These are phyloP conservation scores for Amiota minor DNA, from an alignment of 2,888 invertebrate genomes.

Conservation along the genomic window DNA sequence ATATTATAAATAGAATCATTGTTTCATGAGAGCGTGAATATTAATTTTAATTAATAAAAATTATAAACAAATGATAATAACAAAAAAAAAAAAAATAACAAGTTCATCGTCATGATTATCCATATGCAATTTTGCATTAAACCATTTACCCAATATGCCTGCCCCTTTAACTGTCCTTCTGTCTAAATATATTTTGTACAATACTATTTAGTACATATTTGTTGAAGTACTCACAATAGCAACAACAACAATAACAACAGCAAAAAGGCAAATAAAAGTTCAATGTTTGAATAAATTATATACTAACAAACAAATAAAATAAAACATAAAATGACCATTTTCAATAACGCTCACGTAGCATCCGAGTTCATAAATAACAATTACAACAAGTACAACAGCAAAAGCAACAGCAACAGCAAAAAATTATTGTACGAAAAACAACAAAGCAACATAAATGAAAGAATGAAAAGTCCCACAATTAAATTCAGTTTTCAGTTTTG, in stretches of 20 bases:
- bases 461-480: slow-evolving; percentile 42
- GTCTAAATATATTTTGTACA: background rate
- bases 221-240: too few species aligned
- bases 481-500: slow-evolving; percentile 32
- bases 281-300: slow-evolving; percentile 31
- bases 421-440: slow-evolving; percentile 11
- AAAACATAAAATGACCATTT: slow-evolving; percentile 28
- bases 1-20: background rate
- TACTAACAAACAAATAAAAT: slow-evolving; percentile 24
- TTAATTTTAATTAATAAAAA: background rate
- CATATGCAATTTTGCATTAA: background rate
- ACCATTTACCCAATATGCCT: background rate
- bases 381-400: slow-evolving; percentile 38
- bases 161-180: background rate
- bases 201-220: background rate
- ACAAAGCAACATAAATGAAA: background rate
- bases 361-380: slow-evolving; percentile 52
- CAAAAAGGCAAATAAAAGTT: slow-evolving; percentile 17
- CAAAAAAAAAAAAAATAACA: slow-evolving; percentile 17
- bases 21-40: background rate
- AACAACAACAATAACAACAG: too few species aligned
- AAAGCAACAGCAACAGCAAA: slow-evolving; percentile 27
- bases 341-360: slow-evolving; percentile 33
- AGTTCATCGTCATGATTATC: slow-evolving; percentile 5
- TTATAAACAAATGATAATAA: background rate